Conservation (phyloP, 2,797 vertebrate species). For the Apodemus agrarius region DNA sequence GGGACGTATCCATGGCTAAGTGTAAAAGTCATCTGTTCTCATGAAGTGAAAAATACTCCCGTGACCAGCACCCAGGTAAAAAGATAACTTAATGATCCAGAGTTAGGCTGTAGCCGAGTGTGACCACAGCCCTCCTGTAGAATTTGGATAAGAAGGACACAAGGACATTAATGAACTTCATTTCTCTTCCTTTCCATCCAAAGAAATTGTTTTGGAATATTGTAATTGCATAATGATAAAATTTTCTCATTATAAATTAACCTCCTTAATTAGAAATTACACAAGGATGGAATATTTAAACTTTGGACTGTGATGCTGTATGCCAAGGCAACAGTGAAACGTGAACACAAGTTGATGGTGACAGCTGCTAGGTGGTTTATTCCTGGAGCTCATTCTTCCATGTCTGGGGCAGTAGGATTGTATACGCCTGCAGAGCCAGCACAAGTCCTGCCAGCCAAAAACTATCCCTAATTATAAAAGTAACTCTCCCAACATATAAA, state of each 20-base stretch:
- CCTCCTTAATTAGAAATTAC: background rate
- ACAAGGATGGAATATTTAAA: background rate
- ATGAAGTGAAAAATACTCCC: background rate
- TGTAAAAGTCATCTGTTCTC: background rate
- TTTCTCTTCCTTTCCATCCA: background rate
- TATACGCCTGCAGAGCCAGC: background rate
- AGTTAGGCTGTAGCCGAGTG: background rate
- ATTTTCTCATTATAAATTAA: background rate
- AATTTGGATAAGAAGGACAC: background rate
- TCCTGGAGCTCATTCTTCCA: background rate
- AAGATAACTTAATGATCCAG: background rate
- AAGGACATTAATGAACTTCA: background rate
- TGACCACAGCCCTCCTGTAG: background rate
- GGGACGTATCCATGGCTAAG: background rate
- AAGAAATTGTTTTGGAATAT: constrained; percentile 15
- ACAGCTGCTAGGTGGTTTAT: background rate
- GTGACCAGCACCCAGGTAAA: background rate
- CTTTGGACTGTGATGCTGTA: background rate
- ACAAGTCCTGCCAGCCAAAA: constrained; percentile 15
- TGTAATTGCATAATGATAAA: background rate
- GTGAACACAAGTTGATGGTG: background rate
- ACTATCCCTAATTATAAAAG: background rate
- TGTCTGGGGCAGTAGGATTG: background rate
- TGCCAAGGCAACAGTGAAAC: background rate
- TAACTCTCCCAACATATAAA: background rate